Base-by-base conservation (phyloP, 2,113 vertebrate species). In the Charadrius vociferus region DNA sequence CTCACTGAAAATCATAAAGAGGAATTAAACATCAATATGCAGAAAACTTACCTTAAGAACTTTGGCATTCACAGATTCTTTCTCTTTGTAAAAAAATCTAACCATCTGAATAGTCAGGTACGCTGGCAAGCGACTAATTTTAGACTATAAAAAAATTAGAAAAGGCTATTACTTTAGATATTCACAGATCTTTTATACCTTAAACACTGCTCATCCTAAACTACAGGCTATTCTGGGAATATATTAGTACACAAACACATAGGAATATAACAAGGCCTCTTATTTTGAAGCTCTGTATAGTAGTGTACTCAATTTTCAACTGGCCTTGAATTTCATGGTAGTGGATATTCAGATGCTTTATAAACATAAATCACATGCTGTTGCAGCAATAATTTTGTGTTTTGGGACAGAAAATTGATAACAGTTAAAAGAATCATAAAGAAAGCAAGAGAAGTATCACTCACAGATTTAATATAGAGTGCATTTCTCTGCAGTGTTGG, bases 51-150 rank as follows among this genome's bases (percentile, higher is more conserved):
- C 99, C 99, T 99, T 99, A 52, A 99, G 99, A 97, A 99, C 99
- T 99, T 99, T 99, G 97, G 99, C 99, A 97, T 99, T 99, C 95
- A 99, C 99, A 50, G 99, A 99, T 97, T 99, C 99, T 96, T 99
- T 99, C 96, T 99, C 99, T 98, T 99, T 99, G 98, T 99, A 99
- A 98, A 99, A 99, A 98, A 99, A 99, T 43, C 99, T 97, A 90
- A 99, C 99, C 99, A 99, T 99, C 97, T 99, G 99, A 97, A 99
- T 98, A 29, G 99, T 99, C 98, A 99, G 96, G 97, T 99, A 99
- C 1, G 99, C 99, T 87, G 99, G 99, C 80, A 99, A 97, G 36
- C 99, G 99, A 96, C 99, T 99, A 81, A 99, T 99, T 98, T 99
- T 99, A 59, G 99, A 99, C 99, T 99, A 13, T 47, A 79, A 82